Conservation (phyloP, 2,888 invertebrate genomes). For the Pinctada fucata region DNA sequence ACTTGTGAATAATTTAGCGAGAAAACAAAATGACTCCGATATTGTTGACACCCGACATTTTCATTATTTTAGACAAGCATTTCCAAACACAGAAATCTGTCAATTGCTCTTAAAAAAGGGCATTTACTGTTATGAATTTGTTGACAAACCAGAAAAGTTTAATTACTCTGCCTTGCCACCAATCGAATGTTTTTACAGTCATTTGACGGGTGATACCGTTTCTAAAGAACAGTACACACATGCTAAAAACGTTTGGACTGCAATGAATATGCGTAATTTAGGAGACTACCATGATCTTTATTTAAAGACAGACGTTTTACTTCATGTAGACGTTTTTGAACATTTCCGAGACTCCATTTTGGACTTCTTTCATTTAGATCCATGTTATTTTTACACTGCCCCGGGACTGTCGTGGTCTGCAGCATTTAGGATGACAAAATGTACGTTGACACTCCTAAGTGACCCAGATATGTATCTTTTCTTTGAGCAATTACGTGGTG, state of each 20-base stretch:
- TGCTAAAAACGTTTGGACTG: too few relatives aligned
- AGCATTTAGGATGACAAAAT: constrained; percentile 35
- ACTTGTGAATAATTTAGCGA: constrained; percentile 29
- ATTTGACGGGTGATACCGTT: constrained; percentile 14
- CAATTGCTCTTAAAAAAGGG: too few relatives aligned
- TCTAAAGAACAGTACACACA: neutral
- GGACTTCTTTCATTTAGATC: constrained; percentile 37
- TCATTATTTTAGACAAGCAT: too few relatives aligned
- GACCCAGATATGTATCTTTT: constrained; percentile 30
- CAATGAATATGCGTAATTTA: too few relatives aligned
- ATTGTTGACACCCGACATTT: too few relatives aligned
- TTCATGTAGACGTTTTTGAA: constrained; percentile 42
- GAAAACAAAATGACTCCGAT: constrained; percentile 11
- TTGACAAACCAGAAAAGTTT: too few relatives aligned
- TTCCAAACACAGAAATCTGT: too few relatives aligned
- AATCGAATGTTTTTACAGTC: constrained; percentile 31
- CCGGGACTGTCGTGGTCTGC: constrained; percentile 35
- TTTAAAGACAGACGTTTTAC: neutral
- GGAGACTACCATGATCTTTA: too few relatives aligned
- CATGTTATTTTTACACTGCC: constrained; percentile 39
- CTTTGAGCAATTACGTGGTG: constrained; percentile 27
- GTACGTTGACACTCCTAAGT: constrained; percentile 36
- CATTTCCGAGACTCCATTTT: constrained; percentile 33
- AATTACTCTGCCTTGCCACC: constrained; percentile 19
- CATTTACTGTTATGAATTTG: too few relatives aligned